Base-by-base conservation (phyloP, 2,888 invertebrate species). In the Drosophila setosimentum region DNA sequence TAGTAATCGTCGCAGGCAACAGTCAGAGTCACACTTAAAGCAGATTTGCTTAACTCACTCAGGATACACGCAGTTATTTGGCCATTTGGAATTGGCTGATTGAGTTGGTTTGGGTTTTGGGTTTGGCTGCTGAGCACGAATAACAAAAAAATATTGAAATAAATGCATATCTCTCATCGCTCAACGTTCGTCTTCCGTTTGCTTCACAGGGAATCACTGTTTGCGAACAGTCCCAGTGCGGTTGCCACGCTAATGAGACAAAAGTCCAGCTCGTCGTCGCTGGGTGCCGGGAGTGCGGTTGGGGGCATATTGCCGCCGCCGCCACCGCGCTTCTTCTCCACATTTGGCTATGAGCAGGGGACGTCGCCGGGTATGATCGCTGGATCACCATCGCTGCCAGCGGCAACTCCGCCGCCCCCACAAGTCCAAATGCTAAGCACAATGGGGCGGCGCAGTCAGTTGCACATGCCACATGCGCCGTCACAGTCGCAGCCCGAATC, bases 311-410 rank as follows among this genome's bases (percentile, higher is more conserved):
- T 89, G 71, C 83, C 87, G 8, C 80, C 90, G 18, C 87, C 91
- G 6, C 90, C 91, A 18, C 82, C 87, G 8, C 90, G 92, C 4
- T 91, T 93, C 64, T 93, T 93, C 69, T 93, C 93, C 30, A 93
- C 93, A 32, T 93, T 93, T 58, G 93, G 93, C 67, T 93, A 93
- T 65, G 93, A 93, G 75, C 84, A 84, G 65, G 81, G 78, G 42
- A 77, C 77, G 51, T 51, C 58, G n/a, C 63, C 75, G 5, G 76
- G 76, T 16, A 33, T 74, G 66, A 73, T 80, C 30, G 78, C 83
- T 49, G 73, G 81, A 33, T 81, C 91, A 49, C 81, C 81, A 37
- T 69, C 76, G 37, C 11, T 79, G 58, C 81, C 79, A 30, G 55
- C 74, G 45, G 40, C 68, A 2, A 73, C 79, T 51, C 83, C 87